Base-by-base conservation (phyloP, 2,797 vertebrate species). In the Chiroxiphia lanceolata region DNA sequence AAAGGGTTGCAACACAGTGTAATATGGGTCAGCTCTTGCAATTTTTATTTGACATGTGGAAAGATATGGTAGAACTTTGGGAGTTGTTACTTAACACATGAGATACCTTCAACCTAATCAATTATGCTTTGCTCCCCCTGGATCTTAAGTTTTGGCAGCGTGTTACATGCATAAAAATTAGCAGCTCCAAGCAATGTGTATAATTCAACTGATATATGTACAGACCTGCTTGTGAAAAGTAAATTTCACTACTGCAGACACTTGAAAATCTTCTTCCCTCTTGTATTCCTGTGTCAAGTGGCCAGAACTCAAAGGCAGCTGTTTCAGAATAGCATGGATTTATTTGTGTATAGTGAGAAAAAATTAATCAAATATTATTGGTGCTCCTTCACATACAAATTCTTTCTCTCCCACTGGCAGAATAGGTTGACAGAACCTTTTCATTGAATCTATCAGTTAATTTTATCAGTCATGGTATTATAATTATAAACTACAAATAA, bases 401-500 rank as follows among this genome's bases (percentile, higher is more conserved):
- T 75, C 61, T 56, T 20, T 90, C 64, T 87, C 42, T 92, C 59
- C 53, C 93, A 7, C 61, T 94, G 80, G 59, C 85, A 67, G 82
- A 95, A 81, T 63, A 84, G 83, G 81, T 92, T 92, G 89, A 87
- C 80, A 91, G 83, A 96, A 95, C 53, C 63, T 96, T 89, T 96
- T 96, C 42, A 33, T 86, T 75, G 61, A 79, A 85, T 92, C 79
- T 69, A 83, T 95, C 80, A 86, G 80, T 94, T 97, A 93, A 96
- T 97, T 86, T 97, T 95, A 92, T 96, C 83, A 93, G 65, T 94
- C 26, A 51, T 91, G 61, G 26, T 92, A 79, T 94, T 95, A 84
- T 69, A 40, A 92, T 96, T 95, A 89, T 91, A 93, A 91, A 92
- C 74, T 96, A 89, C 76, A 95, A 93, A 91, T 89, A 54, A 50